Conservation (phyloP, 2,888 invertebrate genomes). For the Monoplex corrugatus region DNA sequence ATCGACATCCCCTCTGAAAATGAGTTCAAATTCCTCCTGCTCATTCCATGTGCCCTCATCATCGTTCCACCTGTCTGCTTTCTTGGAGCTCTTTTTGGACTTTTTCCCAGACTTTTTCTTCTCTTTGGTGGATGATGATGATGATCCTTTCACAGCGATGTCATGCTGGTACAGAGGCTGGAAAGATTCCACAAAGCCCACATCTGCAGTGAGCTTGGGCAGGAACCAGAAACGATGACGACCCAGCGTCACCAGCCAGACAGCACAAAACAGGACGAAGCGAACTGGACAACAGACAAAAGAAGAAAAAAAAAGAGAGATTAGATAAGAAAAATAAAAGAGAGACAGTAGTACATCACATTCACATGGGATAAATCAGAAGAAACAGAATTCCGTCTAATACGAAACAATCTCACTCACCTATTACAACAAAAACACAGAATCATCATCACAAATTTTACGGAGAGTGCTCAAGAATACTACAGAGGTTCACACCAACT, state of each 20-base stretch:
- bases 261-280: conserved; percentile 93
- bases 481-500: too few species aligned
- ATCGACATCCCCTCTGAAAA: conserved; percentile 58
- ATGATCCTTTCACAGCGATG: background rate
- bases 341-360: too few species aligned
- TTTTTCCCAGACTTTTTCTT: background rate
- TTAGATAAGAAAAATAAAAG: too few species aligned
- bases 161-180: conserved; percentile 86
- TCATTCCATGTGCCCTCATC: conserved; percentile 55
- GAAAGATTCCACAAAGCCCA: conserved; percentile 99
- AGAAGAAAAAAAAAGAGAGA: too few species aligned
- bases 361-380: too few species aligned
- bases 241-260: conserved; percentile 94
- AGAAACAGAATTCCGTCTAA: too few species aligned
- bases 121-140: background rate
- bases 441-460: too few species aligned
- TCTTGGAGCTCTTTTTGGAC: background rate
- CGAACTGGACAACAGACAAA: conserved; percentile 84
- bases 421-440: too few species aligned
- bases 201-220: conserved; percentile 99
- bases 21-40: conserved; percentile 58
- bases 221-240: conserved; percentile 98
- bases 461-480: too few species aligned
- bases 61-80: conserved; percentile 53
- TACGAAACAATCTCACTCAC: too few species aligned